phyloP scores from a whole-genome alignment of 2,797 vertebrate genomes.

The Mormyrus hasselquistii region DNA sequence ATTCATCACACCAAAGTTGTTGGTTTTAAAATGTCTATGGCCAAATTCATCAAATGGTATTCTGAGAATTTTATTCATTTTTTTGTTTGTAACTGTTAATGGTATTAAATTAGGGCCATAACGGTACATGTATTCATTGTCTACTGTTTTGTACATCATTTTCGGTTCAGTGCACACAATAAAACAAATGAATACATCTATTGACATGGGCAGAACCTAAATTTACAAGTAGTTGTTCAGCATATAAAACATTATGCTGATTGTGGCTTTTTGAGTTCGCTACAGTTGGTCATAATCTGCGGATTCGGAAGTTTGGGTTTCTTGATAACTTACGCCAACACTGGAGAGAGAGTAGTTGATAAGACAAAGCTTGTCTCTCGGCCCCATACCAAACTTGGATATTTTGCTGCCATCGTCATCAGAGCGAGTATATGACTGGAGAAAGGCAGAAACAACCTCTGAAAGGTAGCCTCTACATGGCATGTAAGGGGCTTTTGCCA shows the following conservation, averaged over 20 bases:
- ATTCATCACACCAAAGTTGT: background rate
- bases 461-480: background rate
- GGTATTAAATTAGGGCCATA: background rate
- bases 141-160: background rate
- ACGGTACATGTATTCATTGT: background rate
- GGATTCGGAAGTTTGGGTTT: background rate
- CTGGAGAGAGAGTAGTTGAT: background rate
- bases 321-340: background rate
- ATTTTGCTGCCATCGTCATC: background rate
- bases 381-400: background rate
- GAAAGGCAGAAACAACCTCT: background rate
- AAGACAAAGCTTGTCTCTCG: background rate
- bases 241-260: background rate
- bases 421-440: background rate
- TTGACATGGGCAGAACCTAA: background rate
- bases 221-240: background rate
- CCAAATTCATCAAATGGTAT: background rate
- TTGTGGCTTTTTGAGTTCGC: background rate
- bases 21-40: background rate
- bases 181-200: background rate
- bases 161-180: background rate
- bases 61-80: background rate
- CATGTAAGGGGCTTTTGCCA: background rate
- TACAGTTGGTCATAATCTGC: background rate
- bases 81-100: background rate